Conservation (phyloP, 2,888 invertebrate genomes). For the Heliconius ismenius region DNA sequence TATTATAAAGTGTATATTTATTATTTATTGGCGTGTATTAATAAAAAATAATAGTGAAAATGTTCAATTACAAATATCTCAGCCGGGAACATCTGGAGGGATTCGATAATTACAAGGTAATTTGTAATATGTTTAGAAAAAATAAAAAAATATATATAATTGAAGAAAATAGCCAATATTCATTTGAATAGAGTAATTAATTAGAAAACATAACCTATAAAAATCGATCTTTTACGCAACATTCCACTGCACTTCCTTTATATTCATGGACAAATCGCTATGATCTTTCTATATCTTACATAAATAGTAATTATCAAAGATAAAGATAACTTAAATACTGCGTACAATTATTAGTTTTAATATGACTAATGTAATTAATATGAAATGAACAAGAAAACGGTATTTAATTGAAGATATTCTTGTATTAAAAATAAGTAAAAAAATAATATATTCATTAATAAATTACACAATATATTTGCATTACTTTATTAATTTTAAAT, state of each 20-base stretch:
- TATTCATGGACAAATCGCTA: not conserved
- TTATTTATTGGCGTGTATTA: not conserved
- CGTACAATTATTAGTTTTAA: not conserved
- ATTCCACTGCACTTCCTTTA: constrained; percentile 28
- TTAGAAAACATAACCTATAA: constrained; percentile 52
- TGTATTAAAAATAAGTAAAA: not conserved
- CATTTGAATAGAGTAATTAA: not conserved
- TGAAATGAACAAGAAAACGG: not conserved
- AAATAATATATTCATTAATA: not conserved
- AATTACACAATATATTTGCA: not conserved
- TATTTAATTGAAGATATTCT: not conserved
- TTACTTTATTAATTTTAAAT: not conserved
- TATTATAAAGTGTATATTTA: constrained; percentile 2
- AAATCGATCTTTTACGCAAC: constrained; percentile 60
- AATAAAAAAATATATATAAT: not conserved
- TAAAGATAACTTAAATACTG: not conserved
- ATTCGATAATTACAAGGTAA: constrained; percentile 96
- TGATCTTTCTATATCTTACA: not conserved
- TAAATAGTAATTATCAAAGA: not conserved
- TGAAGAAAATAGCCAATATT: not conserved
- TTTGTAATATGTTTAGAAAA: constrained; percentile 4
- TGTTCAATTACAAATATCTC: constrained; percentile 89
- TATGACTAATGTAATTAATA: not conserved
- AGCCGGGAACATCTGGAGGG: constrained; percentile 92
- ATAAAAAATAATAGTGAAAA: constrained; percentile 47